Percentiles rank a stretch among this genome's conserved stretches.
These are phyloP conservation scores for Bicyclus anynana DNA, from an alignment of 1,140 invertebrate genomes.

Conservation along the genomic window DNA sequence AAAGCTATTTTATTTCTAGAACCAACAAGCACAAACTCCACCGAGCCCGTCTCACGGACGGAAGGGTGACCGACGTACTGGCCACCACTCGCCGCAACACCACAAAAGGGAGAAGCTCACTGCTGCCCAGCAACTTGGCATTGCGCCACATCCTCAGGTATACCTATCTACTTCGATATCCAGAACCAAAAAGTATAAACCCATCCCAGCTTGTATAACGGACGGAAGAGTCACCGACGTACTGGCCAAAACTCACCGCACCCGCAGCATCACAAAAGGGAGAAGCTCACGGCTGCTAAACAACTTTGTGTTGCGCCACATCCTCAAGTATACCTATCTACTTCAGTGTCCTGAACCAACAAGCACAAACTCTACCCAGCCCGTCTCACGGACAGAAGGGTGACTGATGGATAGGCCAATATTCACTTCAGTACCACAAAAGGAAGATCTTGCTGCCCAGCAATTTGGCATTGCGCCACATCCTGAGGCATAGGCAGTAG, in stretches of 20 bases:
- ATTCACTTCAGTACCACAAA: constrained; percentile 66
- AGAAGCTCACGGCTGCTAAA: constrained; percentile 70
- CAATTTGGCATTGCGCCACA: constrained; percentile 71
- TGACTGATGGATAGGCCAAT: constrained; percentile 58
- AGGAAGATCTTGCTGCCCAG: constrained; percentile 71
- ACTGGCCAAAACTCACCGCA: constrained; percentile 62
- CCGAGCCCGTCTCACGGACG: constrained; percentile 70
- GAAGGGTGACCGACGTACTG: constrained; percentile 58
- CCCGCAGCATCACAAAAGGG: constrained; percentile 67
- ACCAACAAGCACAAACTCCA: constrained; percentile 62
- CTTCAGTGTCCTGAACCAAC: constrained; percentile 47
- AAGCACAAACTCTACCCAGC: constrained; percentile 66
- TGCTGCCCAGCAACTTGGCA: constrained; percentile 70
- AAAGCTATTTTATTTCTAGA: constrained; percentile 46
- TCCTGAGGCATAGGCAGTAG: constrained; percentile 65
- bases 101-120: constrained; percentile 70
- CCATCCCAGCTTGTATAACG: constrained; percentile 70
- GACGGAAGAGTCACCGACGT: constrained; percentile 58
- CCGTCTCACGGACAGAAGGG: constrained; percentile 67
- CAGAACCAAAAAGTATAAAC: constrained; percentile 63
- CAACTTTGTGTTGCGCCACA: constrained; percentile 70
- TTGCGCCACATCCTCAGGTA: constrained; percentile 71
- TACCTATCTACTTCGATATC: constrained; percentile 7
- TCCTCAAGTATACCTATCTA: constrained; percentile 50
- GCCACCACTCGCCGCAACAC: constrained; percentile 63